These are phyloP conservation scores for Drosophila seguyi DNA, from an alignment of 1,140 invertebrate genomes.

Conservation along the genomic window DNA sequence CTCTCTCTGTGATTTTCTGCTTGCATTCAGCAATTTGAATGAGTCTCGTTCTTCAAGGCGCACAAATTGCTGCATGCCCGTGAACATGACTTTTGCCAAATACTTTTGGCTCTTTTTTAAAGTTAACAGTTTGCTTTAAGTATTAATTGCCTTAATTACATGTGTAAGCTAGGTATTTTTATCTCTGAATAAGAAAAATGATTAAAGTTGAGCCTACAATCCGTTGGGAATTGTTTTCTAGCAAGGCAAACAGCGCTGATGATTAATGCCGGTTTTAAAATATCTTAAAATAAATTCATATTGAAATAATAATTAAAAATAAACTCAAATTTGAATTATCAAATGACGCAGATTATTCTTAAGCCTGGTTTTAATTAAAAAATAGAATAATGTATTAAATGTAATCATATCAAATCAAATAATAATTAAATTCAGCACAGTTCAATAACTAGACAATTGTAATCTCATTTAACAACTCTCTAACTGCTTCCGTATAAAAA, in stretches of 20 bases:
- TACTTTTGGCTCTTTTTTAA: background rate
- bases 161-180: conserved; percentile 2
- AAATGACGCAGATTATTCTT: too few species aligned
- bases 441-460: background rate
- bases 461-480: background rate
- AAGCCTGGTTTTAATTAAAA: too few species aligned
- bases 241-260: background rate
- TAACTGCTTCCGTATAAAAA: background rate
- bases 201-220: background rate
- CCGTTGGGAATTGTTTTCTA: background rate
- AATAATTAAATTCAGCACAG: background rate
- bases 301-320: background rate
- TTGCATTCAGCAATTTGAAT: conserved; percentile 26
- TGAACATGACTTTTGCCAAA: conserved; percentile 50
- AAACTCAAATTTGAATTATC: too few species aligned
- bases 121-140: background rate
- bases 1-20: conserved; percentile 21
- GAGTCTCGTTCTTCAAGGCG: conserved; percentile 28
- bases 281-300: background rate
- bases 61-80: conserved; percentile 37
- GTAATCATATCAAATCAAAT: background rate
- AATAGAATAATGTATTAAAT: background rate
- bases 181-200: too few species aligned
- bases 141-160: background rate
- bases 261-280: background rate